Base-by-base conservation (phyloP, 2,797 vertebrate genomes). In the Mus minutoides region DNA sequence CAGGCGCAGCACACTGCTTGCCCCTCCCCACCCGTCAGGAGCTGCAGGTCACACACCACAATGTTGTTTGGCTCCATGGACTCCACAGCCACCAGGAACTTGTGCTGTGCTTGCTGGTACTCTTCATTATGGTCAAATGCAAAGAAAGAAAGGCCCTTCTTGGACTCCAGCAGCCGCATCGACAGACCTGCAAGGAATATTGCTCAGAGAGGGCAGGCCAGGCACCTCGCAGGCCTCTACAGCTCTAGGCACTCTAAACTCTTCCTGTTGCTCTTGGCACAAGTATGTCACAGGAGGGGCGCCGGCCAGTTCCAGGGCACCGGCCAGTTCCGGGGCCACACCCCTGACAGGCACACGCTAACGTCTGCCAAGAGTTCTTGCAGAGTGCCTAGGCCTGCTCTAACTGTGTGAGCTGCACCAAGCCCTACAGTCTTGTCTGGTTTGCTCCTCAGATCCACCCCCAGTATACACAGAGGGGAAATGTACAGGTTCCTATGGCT, bases 31-130 rank as follows among this genome's bases (percentile, higher is more conserved):
- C 6, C 34, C 24, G 12, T 8, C 37, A 5, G 60, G 29, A 31
- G 31, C 62, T 14, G 67, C n/a, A 2, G 29, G 6, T 29, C 52
- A 98, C 98, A 2, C 98, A 99, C 99, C 99, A 99, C 99, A 21
- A 99, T 99, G 97, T 99, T 99, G 98, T 99, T 99, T 71, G 99
- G 99, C 97, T 99, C 99, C 99, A 99, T 99, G 69, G 99, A 99
- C 97, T 99, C 99, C 10, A 99, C 99, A 0, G 99, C 99, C 0
- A 99, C 99, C 97, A 99, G 97, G 97, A 99, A 99, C 98, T 99
- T 99, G 98, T 99, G 99, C 98, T 99, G 99, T 21, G 99, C 98
- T 98, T 99, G 99, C 96, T 99, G 99, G 98, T 99, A 99, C 90
- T 99, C 99, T 4, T 99, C 99, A 26, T 98, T 99, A 97, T 99